These are phyloP conservation scores for Trichogramma evanescens DNA, from an alignment of 2,888 invertebrate species.

Conservation along the genomic window DNA sequence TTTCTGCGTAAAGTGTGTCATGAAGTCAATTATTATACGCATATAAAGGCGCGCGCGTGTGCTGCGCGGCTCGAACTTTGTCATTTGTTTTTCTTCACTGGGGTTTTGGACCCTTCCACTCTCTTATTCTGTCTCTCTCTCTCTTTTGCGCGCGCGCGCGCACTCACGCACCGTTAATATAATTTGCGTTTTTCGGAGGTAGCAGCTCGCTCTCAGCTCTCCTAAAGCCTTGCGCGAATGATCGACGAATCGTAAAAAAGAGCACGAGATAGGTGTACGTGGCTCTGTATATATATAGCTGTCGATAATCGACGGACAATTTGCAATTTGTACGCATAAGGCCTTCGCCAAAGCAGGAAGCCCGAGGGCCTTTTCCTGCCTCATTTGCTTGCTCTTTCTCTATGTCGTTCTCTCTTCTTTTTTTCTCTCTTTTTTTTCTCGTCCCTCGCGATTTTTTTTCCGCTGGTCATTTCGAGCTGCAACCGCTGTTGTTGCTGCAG, in stretches of 20 bases:
- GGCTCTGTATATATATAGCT: constrained; percentile 2
- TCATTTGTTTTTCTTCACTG: constrained; percentile 33
- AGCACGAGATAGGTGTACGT: constrained; percentile 9
- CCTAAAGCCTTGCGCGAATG: not conserved
- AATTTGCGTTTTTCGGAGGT: not conserved
- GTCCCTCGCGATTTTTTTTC: constrained; percentile 6
- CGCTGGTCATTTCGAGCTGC: not conserved
- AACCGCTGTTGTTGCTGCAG: too few species aligned
- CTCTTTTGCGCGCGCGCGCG: not conserved
- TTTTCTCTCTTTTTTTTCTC: constrained; percentile 1
- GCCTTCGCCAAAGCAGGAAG: constrained; percentile 13
- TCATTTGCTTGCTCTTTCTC: constrained; percentile 5
- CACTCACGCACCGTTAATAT: not conserved
- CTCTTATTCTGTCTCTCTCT: not conserved
- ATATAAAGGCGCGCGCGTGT: constrained; percentile 22
- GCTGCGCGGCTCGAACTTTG: constrained; percentile 30
- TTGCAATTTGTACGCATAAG: constrained; percentile 27
- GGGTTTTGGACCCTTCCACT: not conserved
- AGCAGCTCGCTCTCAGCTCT: not conserved
- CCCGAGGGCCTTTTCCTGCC: constrained; percentile 20
- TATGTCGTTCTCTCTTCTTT: constrained; percentile 8
- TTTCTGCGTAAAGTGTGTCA: constrained; percentile 41
- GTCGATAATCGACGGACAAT: constrained; percentile 30
- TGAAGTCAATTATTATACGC: constrained; percentile 37
- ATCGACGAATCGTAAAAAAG: constrained; percentile 25